These are phyloP conservation scores for Galaxias olidus DNA, from an alignment of 2,797 vertebrate species.

Conservation along the genomic window DNA sequence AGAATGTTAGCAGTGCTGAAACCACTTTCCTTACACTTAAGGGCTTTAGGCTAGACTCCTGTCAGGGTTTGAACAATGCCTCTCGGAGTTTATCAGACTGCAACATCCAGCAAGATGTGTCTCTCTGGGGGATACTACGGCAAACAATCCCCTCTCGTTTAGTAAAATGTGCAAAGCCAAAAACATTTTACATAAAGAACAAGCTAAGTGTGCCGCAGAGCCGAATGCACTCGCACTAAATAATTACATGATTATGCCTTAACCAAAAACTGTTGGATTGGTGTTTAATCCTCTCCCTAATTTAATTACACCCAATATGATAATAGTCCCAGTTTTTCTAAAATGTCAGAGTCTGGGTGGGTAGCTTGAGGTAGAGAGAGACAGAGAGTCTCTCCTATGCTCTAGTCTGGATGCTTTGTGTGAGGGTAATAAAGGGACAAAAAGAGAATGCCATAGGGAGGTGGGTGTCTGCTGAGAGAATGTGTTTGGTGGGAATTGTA, in stretches of 20 bases:
- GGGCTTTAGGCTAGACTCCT: neutral
- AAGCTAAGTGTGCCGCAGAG: conserved; percentile 37
- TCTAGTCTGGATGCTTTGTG: conserved; percentile 55
- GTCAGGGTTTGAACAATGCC: conserved; percentile 26
- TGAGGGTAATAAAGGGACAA: conserved; percentile 66
- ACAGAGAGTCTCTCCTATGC: conserved; percentile 52
- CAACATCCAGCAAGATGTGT: conserved; percentile 28
- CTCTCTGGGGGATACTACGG: conserved; percentile 17
- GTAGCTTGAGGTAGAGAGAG: conserved; percentile 43
- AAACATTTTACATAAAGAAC: conserved; percentile 13
- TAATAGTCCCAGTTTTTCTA: conserved; percentile 54
- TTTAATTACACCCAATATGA: conserved; percentile 67
- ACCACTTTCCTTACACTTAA: conserved; percentile 12
- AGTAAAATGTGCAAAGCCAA: conserved; percentile 1
- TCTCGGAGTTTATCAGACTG: conserved; percentile 22
- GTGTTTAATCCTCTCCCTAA: conserved; percentile 54
- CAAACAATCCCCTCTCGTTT: conserved; percentile 3
- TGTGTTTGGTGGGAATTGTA: conserved; percentile 40
- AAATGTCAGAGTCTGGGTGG: conserved; percentile 49
- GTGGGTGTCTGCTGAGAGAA: conserved; percentile 37
- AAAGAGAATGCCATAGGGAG: conserved; percentile 60
- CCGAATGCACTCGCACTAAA: conserved; percentile 28
- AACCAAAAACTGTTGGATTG: conserved; percentile 47
- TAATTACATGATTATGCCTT: conserved; percentile 47
- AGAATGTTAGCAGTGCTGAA: neutral